These are phyloP conservation scores for Diarsia rubi DNA, from an alignment of 2,888 invertebrate genomes.

Conservation along the genomic window DNA sequence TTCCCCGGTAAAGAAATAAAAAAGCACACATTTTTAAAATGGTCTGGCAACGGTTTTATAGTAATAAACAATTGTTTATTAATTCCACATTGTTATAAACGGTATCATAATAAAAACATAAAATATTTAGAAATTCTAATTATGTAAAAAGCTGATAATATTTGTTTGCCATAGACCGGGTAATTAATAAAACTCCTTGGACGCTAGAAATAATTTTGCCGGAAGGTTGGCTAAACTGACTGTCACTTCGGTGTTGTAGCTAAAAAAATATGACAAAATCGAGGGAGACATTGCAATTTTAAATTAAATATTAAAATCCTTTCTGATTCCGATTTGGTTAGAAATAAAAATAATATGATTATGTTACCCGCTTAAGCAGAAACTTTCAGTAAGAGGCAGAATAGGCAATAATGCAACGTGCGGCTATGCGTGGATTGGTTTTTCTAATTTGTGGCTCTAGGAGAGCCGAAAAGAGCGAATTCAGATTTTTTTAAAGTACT, in stretches of 20 bases:
- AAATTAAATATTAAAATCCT: not conserved
- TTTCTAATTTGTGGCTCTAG: not conserved
- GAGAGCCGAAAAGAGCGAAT: not conserved
- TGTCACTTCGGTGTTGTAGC: slow-evolving; percentile 54
- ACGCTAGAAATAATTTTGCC: not conserved
- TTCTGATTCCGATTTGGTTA: not conserved
- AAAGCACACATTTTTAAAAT: not conserved
- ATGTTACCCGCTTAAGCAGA: not conserved
- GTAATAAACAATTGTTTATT: not conserved
- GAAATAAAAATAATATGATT: not conserved
- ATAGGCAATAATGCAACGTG: not conserved
- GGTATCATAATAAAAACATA: too few relatives aligned
- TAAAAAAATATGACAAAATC: not conserved
- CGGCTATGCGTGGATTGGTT: not conserved
- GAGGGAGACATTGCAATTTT: not conserved
- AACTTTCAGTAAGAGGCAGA: not conserved
- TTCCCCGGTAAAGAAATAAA: not conserved
- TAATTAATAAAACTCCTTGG: slow-evolving; percentile 15
- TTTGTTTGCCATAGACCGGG: not conserved
- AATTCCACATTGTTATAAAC: too few relatives aligned
- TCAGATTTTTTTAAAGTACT: not conserved
- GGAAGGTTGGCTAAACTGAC: slow-evolving; percentile 44
- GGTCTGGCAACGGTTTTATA: too few relatives aligned
- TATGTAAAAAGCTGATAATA: not conserved
- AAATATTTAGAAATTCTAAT: not conserved